Conservation (phyloP, 2,888 invertebrate genomes). For the Melanophora roralis region DNA sequence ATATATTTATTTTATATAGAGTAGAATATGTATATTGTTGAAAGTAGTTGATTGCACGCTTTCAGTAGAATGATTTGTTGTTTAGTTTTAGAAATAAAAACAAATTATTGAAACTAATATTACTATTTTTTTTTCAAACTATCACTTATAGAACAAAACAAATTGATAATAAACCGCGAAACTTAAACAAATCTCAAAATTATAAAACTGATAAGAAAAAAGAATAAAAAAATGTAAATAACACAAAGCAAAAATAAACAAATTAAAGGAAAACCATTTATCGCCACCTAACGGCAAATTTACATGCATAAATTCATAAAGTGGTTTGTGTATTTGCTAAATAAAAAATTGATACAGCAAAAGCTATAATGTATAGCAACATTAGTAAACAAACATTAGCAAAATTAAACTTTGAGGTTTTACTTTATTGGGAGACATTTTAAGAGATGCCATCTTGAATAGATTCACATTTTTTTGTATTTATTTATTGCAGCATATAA, state of each 20-base stretch:
- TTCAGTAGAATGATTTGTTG: neutral
- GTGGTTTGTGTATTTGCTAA: slow-evolving; percentile 36
- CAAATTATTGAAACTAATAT: neutral
- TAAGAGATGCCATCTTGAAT: no score
- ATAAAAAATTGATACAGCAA: neutral
- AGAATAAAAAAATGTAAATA: neutral
- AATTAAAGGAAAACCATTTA: neutral
- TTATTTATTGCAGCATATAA: no score
- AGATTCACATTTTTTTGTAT: no score
- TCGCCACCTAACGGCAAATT: slow-evolving; percentile 15
- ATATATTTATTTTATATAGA: neutral
- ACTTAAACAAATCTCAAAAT: neutral
- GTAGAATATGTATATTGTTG: neutral
- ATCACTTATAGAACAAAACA: neutral
- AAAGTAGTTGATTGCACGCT: neutral
- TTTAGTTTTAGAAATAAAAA: neutral
- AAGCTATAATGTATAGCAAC: neutral
- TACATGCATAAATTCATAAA: neutral
- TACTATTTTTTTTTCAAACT: neutral
- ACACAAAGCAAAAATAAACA: neutral
- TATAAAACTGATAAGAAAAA: neutral
- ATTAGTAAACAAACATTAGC: neutral
- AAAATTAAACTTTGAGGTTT: no score
- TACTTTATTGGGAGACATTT: no score
- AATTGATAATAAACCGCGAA: neutral